Evolutionary conservation across 2,797 vertebrate species (phyloP).

Genomic region (Acanthis flammea): DNA sequence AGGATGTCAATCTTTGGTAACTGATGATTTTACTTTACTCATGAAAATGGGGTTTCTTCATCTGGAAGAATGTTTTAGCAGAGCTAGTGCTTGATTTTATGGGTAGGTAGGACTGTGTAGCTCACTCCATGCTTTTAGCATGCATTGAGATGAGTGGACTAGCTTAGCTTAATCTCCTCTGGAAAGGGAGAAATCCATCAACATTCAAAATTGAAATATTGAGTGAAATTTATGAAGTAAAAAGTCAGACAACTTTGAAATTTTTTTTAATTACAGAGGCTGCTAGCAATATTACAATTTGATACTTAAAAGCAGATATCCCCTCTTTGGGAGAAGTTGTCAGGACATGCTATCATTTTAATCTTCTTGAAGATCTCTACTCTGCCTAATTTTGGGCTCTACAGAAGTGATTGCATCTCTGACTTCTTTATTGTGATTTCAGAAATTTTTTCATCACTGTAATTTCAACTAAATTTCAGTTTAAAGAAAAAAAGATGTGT

Average conservation of each 20-base stretch:
- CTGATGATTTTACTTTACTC: background rate
- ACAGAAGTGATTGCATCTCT: background rate
- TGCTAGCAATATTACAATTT: background rate
- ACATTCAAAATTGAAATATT: background rate
- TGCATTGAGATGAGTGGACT: background rate
- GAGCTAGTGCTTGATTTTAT: background rate
- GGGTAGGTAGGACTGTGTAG: background rate
- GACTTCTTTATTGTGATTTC: background rate
- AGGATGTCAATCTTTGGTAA: background rate
- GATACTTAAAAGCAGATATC: background rate
- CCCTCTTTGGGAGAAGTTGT: background rate
- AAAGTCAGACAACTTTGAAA: background rate
- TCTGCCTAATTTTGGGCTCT: background rate
- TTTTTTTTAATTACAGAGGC: background rate
- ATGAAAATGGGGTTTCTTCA: background rate
- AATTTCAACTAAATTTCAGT: background rate
- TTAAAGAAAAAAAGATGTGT: background rate
- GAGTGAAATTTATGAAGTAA: background rate
- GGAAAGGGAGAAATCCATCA: background rate
- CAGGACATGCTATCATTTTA: background rate
- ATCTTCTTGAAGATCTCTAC: background rate
- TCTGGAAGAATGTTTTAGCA: background rate
- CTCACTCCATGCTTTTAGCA: background rate
- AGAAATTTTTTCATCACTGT: background rate
- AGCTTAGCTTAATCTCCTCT: background rate